phyloP scores from a whole-genome alignment of 2,113 vertebrate genomes.

The Clarias batrachus region DNA sequence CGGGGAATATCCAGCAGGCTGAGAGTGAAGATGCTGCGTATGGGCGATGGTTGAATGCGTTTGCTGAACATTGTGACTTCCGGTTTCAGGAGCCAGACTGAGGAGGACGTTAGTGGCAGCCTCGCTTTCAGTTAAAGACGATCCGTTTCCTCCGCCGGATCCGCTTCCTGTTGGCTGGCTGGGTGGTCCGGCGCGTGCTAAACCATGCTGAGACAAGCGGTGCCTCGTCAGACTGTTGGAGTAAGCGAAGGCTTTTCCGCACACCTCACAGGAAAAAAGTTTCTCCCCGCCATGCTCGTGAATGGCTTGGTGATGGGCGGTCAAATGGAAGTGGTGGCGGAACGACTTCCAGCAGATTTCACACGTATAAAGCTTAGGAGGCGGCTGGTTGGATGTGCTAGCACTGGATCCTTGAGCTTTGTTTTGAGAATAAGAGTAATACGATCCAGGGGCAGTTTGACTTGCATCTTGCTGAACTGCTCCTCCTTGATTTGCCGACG shows the following conservation, averaged over 20 bases:
- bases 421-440: slow-evolving; percentile 73
- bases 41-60: slow-evolving; percentile 49
- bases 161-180: slow-evolving; percentile 53
- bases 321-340: slow-evolving; percentile 89
- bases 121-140: slow-evolving; percentile 53
- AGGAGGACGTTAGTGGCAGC: slow-evolving; percentile 65
- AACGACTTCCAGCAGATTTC: slow-evolving; percentile 88
- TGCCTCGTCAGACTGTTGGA: slow-evolving; percentile 90
- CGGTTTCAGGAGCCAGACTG: slow-evolving; percentile 53
- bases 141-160: slow-evolving; percentile 35
- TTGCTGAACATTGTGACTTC: slow-evolving; percentile 50
- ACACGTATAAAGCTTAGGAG: slow-evolving; percentile 75
- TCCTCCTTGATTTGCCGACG: slow-evolving; percentile 54
- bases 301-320: slow-evolving; percentile 87
- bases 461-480: slow-evolving; percentile 59
- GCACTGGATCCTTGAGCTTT: slow-evolving; percentile 67
- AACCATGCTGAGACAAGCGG: slow-evolving; percentile 82
- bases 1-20: slow-evolving; percentile 63
- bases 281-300: slow-evolving; percentile 76
- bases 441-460: slow-evolving; percentile 64
- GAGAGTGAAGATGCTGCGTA: slow-evolving; percentile 49
- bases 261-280: slow-evolving; percentile 87
- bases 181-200: slow-evolving; percentile 64
- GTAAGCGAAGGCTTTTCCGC: slow-evolving; percentile 89
- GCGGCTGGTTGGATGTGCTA: slow-evolving; percentile 64